A percentile compares a stretch with the other conserved stretches of the same genome.
Evolutionary conservation across 2,888 invertebrate genomes (phyloP).

Genomic region (Cistogaster globosa): DNA sequence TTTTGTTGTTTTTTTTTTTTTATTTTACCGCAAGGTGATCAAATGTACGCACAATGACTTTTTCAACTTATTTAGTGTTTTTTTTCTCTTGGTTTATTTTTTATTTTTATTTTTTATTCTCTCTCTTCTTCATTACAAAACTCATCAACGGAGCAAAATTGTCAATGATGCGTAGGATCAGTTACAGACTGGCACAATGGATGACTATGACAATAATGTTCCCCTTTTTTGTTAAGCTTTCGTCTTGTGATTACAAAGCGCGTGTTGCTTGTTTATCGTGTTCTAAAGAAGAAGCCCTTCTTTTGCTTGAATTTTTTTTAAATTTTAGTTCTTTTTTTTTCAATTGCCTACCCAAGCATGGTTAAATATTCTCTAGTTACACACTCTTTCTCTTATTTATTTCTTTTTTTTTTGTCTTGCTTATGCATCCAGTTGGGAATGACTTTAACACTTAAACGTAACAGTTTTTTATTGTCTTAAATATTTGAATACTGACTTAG

Average conservation of each 20-base stretch:
- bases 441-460: slow-evolving; percentile 32
- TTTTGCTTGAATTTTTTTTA: slow-evolving; percentile 54
- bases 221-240: slow-evolving; percentile 41
- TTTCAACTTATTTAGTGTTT: slow-evolving; percentile 32
- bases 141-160: slow-evolving; percentile 40
- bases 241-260: slow-evolving; percentile 56
- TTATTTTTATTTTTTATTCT: neutral
- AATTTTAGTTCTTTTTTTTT: slow-evolving; percentile 12
- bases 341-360: slow-evolving; percentile 63
- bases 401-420: neutral
- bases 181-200: slow-evolving; percentile 55
- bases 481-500: no score
- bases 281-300: slow-evolving; percentile 67
- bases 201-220: slow-evolving; percentile 26
- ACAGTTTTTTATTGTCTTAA: neutral
- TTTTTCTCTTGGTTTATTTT: neutral
- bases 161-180: slow-evolving; percentile 70
- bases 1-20: slow-evolving; percentile 29
- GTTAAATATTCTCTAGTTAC: slow-evolving; percentile 69
- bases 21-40: slow-evolving; percentile 76
- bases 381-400: slow-evolving; percentile 40
- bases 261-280: slow-evolving; percentile 69
- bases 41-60: slow-evolving; percentile 71
- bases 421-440: slow-evolving; percentile 38
- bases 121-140: slow-evolving; percentile 18